Base-by-base conservation (phyloP, 2,888 invertebrate genomes). In the Diploptera punctata region DNA sequence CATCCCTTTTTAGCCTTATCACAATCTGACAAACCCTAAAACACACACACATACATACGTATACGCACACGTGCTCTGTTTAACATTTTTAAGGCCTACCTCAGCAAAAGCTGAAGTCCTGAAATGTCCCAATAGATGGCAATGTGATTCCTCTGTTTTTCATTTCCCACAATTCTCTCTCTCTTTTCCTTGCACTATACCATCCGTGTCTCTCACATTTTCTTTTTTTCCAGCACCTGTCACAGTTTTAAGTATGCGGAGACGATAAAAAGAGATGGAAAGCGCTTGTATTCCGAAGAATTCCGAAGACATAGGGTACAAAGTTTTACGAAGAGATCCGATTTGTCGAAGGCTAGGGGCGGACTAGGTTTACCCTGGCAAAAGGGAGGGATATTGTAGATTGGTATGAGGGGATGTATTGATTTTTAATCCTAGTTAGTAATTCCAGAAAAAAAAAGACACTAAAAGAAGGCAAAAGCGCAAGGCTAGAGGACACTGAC, bases 361-460 rank as follows among this genome's bases (percentile, higher is more conserved):
- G 31, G 62, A 47, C 24, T 47, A 52, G n/a, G 62, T 62, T 61
- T 21, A 29, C 33, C 38, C 54, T 67, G 49, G 24, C 47, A 24
- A 44, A 33, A 33, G 33, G 38, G 68, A 49, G 67, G 54, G 69
- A 62, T 65, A 73, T 71, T 60, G 70, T 67, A 61, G 61, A 70
- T 61, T 68, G 69, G 61, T 57, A 70, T 69, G 74, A 71, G 71
- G 73, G 73, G 69, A 70, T 54, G 76, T 75, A 76, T 76, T 75
- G 76, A 76, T 74, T 75, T 75, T 75, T 76, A 76, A 75, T 76
- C 75, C 75, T 75, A 75, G 76, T 75, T 74, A 76, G 75, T 74
- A 75, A 76, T 75, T 75, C 75, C 47, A 61, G 72, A 54, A 60
- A 49, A 61, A 60, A 31, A 31, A 9, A 49, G 67, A 44, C 26